Base-by-base conservation (phyloP, 2,888 invertebrate genomes). In the Muscina levida region DNA sequence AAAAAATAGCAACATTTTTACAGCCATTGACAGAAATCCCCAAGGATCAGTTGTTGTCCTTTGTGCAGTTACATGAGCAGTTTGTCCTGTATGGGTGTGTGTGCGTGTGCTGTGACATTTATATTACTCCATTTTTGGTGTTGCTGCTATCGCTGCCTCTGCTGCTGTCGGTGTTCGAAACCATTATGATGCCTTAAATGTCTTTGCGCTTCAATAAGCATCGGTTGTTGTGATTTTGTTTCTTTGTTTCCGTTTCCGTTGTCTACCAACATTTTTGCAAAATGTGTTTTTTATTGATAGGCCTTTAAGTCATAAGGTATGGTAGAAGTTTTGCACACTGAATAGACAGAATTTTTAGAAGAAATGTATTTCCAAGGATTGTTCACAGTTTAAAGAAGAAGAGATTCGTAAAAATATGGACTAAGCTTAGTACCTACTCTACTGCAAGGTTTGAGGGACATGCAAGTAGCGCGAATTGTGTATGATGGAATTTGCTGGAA, bases 171-270 rank as follows among this genome's bases (percentile, higher is more conserved):
- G n/a, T 68, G 19, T 31, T 31, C 31, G 31, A 73, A 66, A 67
- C 65, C 85, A 87, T 89, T 87, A 84, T 87, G 83, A 85, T 83
- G 85, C 85, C 67, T 79, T 85, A 87, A 88, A 87, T 86, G 86
- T 75, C 80, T 82, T 82, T 83, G 83, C 83, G 86, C 84, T 85
- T 85, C 85, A 87, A 84, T 86, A 82, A 84, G 83, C 86, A 85
- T 84, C 85, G 13, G 62, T 42, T 84, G 79, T 72, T 71, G 79
- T 77, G 79, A 84, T 83, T 83, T 62, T 15, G 56, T 56, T 22
- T 39, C 39, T 62, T 62, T 62, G 39, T 62, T 78, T 79, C 71
- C 66, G 77, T 59, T 82, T 82, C 83, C 81, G 81, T 74, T 82
- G 83, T 77, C 81, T 77, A 62, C 57, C 59, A 62, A 62, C 42